Conservation (phyloP, 2,888 invertebrate species). For the Ischnus inquisitorius region DNA sequence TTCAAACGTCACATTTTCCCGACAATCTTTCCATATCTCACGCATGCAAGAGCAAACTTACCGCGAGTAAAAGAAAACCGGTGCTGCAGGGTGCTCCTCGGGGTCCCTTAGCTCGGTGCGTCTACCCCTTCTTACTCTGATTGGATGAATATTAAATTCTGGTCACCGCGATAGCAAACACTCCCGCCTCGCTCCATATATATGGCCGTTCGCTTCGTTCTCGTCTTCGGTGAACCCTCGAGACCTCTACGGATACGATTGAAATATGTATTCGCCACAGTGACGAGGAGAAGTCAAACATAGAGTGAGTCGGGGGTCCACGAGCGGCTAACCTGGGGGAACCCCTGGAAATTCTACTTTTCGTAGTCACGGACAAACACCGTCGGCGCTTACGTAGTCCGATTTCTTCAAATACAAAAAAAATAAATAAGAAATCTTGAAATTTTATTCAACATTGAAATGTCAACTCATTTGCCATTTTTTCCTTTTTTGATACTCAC, state of each 20-base stretch:
- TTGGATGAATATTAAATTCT: conserved; percentile 85
- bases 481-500: conserved; percentile 10
- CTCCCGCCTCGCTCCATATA: conserved; percentile 65
- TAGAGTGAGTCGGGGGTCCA: conserved; percentile 75
- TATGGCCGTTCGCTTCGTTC: conserved; percentile 27
- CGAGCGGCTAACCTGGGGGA: conserved; percentile 60
- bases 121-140: conserved; percentile 75
- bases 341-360: conserved; percentile 37
- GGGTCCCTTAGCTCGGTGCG: conserved; percentile 45
- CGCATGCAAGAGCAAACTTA: neutral
- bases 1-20: conserved; percentile 68
- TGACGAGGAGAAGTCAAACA: conserved; percentile 81
- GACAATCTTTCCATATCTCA: conserved; percentile 16
- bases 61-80: neutral
- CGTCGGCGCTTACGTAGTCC: conserved; percentile 70
- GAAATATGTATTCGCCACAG: conserved; percentile 83
- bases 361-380: conserved; percentile 22
- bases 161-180: conserved; percentile 82
- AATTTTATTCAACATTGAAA: conserved; percentile 18
- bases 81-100: conserved; percentile 35
- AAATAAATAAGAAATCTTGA: neutral
- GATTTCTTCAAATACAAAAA: conserved; percentile 72
- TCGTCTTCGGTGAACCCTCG: conserved; percentile 72
- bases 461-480: conserved; percentile 29
- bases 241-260: conserved; percentile 76